Evolutionary conservation across 2,888 invertebrate genomes (phyloP), one percentile per base, ranked within the genome.

Genomic region (Ectropis crepuscularia): DNA sequence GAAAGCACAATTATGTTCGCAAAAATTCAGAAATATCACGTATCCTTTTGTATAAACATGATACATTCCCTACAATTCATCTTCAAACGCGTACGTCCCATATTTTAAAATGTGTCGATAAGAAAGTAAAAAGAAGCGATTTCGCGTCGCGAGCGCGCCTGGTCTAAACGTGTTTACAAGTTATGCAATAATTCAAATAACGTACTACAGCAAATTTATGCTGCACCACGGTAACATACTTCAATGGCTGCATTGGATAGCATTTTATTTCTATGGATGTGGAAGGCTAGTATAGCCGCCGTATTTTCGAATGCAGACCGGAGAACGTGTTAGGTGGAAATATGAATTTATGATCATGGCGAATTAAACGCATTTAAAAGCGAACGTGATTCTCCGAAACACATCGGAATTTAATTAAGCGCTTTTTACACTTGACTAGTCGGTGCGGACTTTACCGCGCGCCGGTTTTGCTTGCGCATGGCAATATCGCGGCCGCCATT

Each of bases 151-250:
- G 70, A 80, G 82, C 81, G 77, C 78, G 81, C 75, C 75, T 78
- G 83, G 80, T 84, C 85, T 85, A 84, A 84, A 83, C 88, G 85
- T 90, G 89, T 91, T 90, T 91, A 91, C 91, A 90, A 89, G 87
- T 90, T 89, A 89, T 88, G 88, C 87, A 87, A 90, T 91, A 90
- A 91, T 89, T 92, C 90, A 90, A 90, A 90, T 86, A 86, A 82
- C 85, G 84, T 85, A 82, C 77, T 85, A 86, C 85, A 81, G 86
- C 80, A 90, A 91, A 90, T 91, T 88, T 90, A 91, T 91, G 88
- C 90, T 81, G 83, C 81, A 80, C 82, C 89, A 90, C 88, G 87
- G 86, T 82, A 87, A 88, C 89, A 89, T 85, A 88, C 90, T 89
- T 89, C 85, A 89, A 91, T 88, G 81, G 88, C 83, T 88, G 90